Percentiles rank a stretch among this genome's conserved stretches.
phyloP scores from a whole-genome alignment of 2,888 invertebrate genomes.

The Heteromurus nitidus region DNA sequence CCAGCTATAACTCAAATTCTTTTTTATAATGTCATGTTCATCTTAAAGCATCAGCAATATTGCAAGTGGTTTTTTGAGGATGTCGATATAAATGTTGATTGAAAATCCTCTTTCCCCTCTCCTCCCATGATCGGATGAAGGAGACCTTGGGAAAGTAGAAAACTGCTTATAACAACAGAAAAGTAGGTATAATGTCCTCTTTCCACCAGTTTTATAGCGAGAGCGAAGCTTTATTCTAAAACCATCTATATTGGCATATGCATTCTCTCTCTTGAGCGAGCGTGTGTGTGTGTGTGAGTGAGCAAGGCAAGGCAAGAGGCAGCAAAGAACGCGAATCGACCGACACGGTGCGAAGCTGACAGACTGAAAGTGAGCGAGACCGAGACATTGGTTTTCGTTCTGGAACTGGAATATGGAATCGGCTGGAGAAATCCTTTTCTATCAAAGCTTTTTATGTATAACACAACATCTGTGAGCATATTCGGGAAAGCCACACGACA shows the following conservation, averaged over 20 bases:
- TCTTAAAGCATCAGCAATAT: neutral
- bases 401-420: slow-evolving; percentile 22
- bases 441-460: neutral
- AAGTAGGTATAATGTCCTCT: neutral
- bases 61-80: neutral
- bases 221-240: neutral
- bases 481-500: slow-evolving; percentile 21
- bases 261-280: too few species aligned
- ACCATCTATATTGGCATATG: neutral
- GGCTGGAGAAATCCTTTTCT: neutral
- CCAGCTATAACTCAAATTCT: neutral
- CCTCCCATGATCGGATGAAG: slow-evolving; percentile 24
- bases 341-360: slow-evolving; percentile 45
- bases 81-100: slow-evolving; percentile 27
- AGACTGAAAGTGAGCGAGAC: slow-evolving; percentile 27
- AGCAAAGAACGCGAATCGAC: slow-evolving; percentile 33
- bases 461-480: slow-evolving; percentile 6
- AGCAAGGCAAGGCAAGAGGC: slow-evolving; percentile 1
- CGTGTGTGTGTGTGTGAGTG: slow-evolving; percentile 5
- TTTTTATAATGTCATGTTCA: neutral
- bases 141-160: slow-evolving; percentile 29
- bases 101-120: neutral
- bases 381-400: slow-evolving; percentile 24
- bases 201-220: neutral
- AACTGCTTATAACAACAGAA: slow-evolving; percentile 35